Conservation (phyloP, 1,140 invertebrate species). For the Pogonus chalceus region DNA sequence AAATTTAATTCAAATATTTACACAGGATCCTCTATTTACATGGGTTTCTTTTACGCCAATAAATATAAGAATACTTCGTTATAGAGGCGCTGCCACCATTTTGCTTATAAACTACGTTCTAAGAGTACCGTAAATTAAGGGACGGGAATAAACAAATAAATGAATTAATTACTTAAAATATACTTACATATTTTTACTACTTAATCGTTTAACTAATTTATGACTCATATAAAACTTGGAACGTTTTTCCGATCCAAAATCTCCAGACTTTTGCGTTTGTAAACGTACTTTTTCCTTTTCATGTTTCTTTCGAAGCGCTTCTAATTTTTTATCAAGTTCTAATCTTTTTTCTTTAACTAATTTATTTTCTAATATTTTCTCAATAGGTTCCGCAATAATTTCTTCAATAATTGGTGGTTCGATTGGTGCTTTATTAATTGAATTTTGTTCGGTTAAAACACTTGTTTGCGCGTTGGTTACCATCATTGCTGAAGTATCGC, state of each 20-base stretch:
- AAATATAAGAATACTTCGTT: too few species aligned
- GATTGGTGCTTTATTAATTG: constrained; percentile 12
- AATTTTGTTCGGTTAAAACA: constrained; percentile 18
- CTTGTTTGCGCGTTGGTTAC: constrained; percentile 13
- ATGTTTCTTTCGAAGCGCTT: constrained; percentile 71
- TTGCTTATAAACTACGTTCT: not conserved
- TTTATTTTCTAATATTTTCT: constrained; percentile 72
- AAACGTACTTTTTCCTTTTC: constrained; percentile 65
- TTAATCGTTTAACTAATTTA: constrained; percentile 66
- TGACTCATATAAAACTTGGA: constrained; percentile 64
- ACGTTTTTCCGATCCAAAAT: constrained; percentile 49
- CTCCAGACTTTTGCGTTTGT: constrained; percentile 45
- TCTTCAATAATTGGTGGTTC: constrained; percentile 40
- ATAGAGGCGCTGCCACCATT: not conserved
- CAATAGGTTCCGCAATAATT: constrained; percentile 64
- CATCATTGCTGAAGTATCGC: not conserved
- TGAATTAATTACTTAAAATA: not conserved
- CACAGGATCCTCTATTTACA: too few species aligned
- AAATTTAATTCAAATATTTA: constrained; percentile 14
- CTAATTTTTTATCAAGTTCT: constrained; percentile 82
- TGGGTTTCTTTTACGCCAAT: too few species aligned
- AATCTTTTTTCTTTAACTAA: constrained; percentile 66
- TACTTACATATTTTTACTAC: constrained; percentile 73
- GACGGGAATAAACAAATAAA: too few species aligned
- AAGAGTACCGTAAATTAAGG: not conserved